Base-by-base conservation (phyloP, 2,797 vertebrate genomes). In the Tokudaia muenninki region DNA sequence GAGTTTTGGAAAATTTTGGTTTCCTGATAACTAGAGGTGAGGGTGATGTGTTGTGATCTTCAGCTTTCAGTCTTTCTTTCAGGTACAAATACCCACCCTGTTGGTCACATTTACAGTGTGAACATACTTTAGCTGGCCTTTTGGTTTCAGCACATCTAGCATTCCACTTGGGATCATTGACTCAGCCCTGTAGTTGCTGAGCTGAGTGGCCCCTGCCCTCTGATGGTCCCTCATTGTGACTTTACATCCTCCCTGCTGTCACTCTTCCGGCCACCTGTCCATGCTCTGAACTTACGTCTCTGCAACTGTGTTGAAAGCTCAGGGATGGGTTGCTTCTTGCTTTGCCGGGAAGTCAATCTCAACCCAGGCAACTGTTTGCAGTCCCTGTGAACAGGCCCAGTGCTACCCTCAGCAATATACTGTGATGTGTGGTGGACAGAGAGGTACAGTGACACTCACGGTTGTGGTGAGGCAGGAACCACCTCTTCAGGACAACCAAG, bases 381-480 rank as follows among this genome's bases (percentile, higher is more conserved):
- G n/a, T 12, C 59, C 47, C 57, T 31, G 10, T 12, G 26, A 74
- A 22, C 17, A 16, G 4, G 57, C 55, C 7, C 4, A 19, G 4
- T 67, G 59, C 24, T 47, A n/a, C 70, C 19, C n/a, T 2, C 6
- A 59, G 52, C 19, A 1, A 5, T 4, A 0, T 29, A 17, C 44
- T 87, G 47, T n/a, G 13, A 61, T 55, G 22, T 6, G 44, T 47
- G 29, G 41, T 13, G 0, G 29, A 37, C 52, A 37, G 22, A 44
- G 70, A 84, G 34, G 44, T 8, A 8, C 3, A 19, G 52, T 0
- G 72, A 75, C 4, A 5, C 94, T 95, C 22, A 94, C 97, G 1
- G 9, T 89, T 96, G 52, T 93, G 89, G 14, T 1, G 37, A 75
- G 74, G 93, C 89, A 96, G n/a, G 47, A 95, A 52, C 14, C 1